phyloP scores from a whole-genome alignment of 2,797 vertebrate species.

The Fringilla coelebs region DNA sequence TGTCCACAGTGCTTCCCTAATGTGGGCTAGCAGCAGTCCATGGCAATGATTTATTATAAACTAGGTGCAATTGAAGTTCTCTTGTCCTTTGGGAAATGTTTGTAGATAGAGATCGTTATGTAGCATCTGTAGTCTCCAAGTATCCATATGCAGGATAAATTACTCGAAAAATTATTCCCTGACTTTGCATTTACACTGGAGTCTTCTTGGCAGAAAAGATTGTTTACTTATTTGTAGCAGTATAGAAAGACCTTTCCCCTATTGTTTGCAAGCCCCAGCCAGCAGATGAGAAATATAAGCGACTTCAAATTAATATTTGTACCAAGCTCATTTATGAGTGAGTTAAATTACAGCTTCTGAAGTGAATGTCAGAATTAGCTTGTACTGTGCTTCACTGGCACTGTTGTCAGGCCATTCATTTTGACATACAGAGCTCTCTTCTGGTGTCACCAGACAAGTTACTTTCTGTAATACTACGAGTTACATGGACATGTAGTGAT shows the following conservation, averaged over 20 bases:
- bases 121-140: slow-evolving; percentile 32
- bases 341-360: background rate
- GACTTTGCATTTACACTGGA: slow-evolving; percentile 5
- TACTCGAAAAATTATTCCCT: slow-evolving; percentile 11
- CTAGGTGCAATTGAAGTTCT: background rate
- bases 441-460: background rate
- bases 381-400: background rate
- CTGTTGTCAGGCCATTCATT: background rate
- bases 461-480: background rate
- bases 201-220: background rate
- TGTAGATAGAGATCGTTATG: background rate
- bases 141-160: slow-evolving; percentile 27
- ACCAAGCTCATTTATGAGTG: background rate
- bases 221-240: slow-evolving; percentile 23
- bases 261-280: slow-evolving; percentile 27
- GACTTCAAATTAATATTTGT: background rate
- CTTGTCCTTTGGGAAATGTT: background rate
- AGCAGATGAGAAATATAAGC: background rate
- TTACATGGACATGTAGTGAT: accelerated
- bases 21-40: background rate
- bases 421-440: background rate
- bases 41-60: background rate
- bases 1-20: background rate
- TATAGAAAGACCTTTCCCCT: slow-evolving; percentile 1
- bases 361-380: background rate